phyloP scores from a whole-genome alignment of 2,888 invertebrate genomes.

The Ethmia dodecea region DNA sequence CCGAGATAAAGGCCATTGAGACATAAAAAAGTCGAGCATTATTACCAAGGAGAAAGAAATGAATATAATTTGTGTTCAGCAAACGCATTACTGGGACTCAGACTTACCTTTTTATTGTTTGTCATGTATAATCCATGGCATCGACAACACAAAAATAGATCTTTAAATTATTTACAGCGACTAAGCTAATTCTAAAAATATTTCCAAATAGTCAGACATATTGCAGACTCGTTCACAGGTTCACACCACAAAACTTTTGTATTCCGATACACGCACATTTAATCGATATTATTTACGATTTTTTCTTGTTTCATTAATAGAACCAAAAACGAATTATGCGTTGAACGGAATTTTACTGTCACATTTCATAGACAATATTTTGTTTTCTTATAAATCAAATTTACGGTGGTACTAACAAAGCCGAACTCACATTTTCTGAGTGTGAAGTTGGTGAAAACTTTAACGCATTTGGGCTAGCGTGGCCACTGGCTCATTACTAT shows the following conservation, averaged over 20 bases:
- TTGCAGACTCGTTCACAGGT: conserved; percentile 71
- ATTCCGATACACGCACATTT: conserved; percentile 48
- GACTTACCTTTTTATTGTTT: conserved; percentile 52
- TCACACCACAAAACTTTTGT: conserved; percentile 51
- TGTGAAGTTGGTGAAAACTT: no score
- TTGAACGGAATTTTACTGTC: conserved; percentile 32
- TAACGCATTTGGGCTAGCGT: no score
- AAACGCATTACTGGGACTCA: conserved; percentile 29
- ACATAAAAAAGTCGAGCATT: conserved; percentile 70
- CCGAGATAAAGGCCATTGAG: conserved; percentile 73
- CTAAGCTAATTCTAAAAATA: conserved; percentile 72
- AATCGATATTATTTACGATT: conserved; percentile 15
- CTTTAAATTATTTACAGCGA: conserved; percentile 41
- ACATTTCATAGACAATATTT: conserved; percentile 14
- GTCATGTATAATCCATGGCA: conserved; percentile 64
- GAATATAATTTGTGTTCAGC: conserved; percentile 28
- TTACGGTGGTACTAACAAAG: no score
- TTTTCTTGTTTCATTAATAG: conserved; percentile 26
- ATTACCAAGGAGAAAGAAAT: conserved; percentile 34
- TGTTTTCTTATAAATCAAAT: background rate
- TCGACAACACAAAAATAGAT: conserved; percentile 40
- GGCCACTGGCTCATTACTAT: no score
- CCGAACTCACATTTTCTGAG: no score
- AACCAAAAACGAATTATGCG: conserved; percentile 30
- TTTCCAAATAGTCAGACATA: conserved; percentile 77